phyloP scores from a whole-genome alignment of 2,888 invertebrate genomes.

The Eupithecia dodoneata region DNA sequence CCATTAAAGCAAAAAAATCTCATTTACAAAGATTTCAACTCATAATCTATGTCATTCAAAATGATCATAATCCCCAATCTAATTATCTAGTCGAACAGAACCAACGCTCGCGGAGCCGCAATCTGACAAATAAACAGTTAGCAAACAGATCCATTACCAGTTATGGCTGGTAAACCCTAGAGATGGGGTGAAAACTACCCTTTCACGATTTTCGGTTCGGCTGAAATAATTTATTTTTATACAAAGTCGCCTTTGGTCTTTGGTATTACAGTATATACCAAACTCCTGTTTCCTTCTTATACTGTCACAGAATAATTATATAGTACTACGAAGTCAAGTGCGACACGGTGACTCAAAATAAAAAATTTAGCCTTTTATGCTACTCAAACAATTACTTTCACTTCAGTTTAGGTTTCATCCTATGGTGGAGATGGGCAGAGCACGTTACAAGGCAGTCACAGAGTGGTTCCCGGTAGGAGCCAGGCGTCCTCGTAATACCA shows the following conservation, averaged over 20 bases:
- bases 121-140: constrained; percentile 35
- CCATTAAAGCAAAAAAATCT: not conserved
- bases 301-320: too few relatives aligned
- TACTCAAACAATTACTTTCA: too few relatives aligned
- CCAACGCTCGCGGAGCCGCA: constrained; percentile 25
- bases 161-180: constrained; percentile 28
- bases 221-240: not conserved
- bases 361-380: too few relatives aligned
- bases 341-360: not conserved
- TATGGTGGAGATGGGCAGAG: too few relatives aligned
- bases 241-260: not conserved
- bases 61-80: constrained; percentile 10
- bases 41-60: not conserved
- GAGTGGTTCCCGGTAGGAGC: too few relatives aligned
- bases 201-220: constrained; percentile 4
- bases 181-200: constrained; percentile 3
- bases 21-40: not conserved
- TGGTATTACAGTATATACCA: too few relatives aligned
- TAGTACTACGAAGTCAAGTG: not conserved
- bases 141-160: constrained; percentile 39
- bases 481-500: too few relatives aligned
- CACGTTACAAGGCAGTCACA: not conserved
- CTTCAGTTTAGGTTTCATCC: too few relatives aligned
- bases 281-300: too few relatives aligned
- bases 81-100: constrained; percentile 32